Base-by-base conservation (phyloP, 2,797 vertebrate genomes). In the Yasuhikotakia modesta region DNA sequence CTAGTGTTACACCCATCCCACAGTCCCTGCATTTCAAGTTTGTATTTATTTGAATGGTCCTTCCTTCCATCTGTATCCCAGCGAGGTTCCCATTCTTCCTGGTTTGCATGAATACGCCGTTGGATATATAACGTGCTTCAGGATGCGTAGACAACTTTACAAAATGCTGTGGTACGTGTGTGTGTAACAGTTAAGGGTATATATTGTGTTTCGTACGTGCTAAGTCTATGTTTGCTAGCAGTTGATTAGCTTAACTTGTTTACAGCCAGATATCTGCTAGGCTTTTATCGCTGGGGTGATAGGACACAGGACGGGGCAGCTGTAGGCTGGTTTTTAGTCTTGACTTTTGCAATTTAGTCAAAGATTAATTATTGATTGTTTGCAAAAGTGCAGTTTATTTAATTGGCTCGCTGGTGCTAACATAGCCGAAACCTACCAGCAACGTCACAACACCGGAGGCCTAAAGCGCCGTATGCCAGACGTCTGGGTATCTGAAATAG, bases 41-140 rank as follows among this genome's bases (percentile, higher is more conserved):
- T 92, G 91, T 90, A 80, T 89, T 91, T 88, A 89, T 93, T 94
- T 93, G 92, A 94, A 93, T 89, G 88, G 81, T 84, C 30, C 24
- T 74, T 79, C 70, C 82, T 80, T 67, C 46, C 76, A 71, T 64
- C 77, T 27, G 43, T 69, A 24, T 16, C 70, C 58, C 21, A 66
- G 13, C 66, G 22, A 50, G 57, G 50, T 43, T 70, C 13, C 39
- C n/a, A 22, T 71, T 35, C 35, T 63, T 70, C 45, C 60, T 77
- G 50, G 1, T 61, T 53, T 17, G 4, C 2, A 57, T 69, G 52
- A 22, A 46, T n/a, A 11, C 5, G 4, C 17, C 24, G 21, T 67
- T 35, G 48, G 53, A 86, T 81, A 79, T 70, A 70, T 81, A 61
- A 73, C 61, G 63, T 50, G 17, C 71, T 0, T 16, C 19, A 46